These are phyloP conservation scores for Megaceryle maxima DNA, from an alignment of 2,113 vertebrate species.

Conservation along the genomic window DNA sequence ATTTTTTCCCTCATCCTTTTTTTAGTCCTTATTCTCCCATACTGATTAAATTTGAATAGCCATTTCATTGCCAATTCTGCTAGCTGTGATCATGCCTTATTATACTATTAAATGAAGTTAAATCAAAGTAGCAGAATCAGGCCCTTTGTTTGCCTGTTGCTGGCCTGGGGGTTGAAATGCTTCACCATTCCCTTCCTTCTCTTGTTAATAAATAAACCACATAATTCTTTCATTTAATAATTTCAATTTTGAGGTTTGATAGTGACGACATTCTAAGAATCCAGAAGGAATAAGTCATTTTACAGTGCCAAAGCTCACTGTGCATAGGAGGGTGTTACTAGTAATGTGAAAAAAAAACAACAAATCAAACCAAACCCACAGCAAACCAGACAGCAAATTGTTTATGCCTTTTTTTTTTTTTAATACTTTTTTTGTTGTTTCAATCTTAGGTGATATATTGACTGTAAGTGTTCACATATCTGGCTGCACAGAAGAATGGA, in stretches of 20 bases:
- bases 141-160: not conserved
- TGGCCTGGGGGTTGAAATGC: not conserved
- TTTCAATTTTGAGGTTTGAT: slow-evolving; percentile 1
- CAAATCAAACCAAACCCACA: not conserved
- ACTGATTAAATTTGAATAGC: slow-evolving; percentile 46
- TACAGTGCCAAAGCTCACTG: slow-evolving; percentile 6
- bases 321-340: not conserved
- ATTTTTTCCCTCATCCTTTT: slow-evolving; percentile 44
- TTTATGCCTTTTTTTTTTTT: not conserved
- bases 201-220: not conserved
- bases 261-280: not conserved
- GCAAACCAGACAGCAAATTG: not conserved
- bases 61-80: slow-evolving; percentile 60
- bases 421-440: not conserved
- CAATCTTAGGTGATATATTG: not conserved
- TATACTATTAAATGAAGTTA: slow-evolving; percentile 5
- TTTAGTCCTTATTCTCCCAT: slow-evolving; percentile 24
- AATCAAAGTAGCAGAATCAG: not conserved
- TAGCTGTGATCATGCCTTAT: not conserved
- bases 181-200: not conserved
- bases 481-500: not conserved
- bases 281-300: slow-evolving; percentile 31
- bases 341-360: not conserved
- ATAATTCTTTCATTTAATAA: not conserved
- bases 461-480: not conserved